Evolutionary conservation across 1,140 invertebrate species (phyloP).

Genomic region (Paracyclopina nana): DNA sequence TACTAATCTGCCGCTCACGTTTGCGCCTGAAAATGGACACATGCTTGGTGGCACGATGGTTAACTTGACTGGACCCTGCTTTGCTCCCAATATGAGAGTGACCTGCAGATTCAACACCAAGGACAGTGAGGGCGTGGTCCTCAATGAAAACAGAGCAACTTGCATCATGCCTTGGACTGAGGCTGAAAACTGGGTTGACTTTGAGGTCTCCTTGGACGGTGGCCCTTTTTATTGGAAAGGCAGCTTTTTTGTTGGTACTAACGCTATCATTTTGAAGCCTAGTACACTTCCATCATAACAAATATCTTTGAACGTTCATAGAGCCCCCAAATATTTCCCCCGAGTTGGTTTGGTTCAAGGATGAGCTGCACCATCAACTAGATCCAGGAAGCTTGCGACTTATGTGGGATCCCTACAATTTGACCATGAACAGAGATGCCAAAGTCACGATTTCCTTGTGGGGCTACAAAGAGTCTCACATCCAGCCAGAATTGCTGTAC

Average conservation of each 20-base stretch:
- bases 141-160: conserved; percentile 46
- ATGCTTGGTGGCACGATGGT: conserved; percentile 87
- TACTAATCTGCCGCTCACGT: conserved; percentile 53
- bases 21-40: conserved; percentile 78
- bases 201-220: conserved; percentile 56
- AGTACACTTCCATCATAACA: background rate
- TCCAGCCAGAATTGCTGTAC: conserved; percentile 40
- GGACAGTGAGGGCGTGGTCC: conserved; percentile 22
- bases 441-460: conserved; percentile 56
- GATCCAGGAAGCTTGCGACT: conserved; percentile 49
- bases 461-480: conserved; percentile 44
- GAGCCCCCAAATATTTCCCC: conserved; percentile 65
- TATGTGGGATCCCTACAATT: conserved; percentile 59
- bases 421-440: conserved; percentile 53
- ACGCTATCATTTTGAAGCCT: conserved; percentile 17
- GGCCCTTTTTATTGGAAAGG: conserved; percentile 73
- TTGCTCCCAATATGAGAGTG: conserved; percentile 45
- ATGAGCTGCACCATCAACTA: conserved; percentile 44
- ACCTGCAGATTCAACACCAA: conserved; percentile 37
- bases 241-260: conserved; percentile 69
- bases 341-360: conserved; percentile 59
- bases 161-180: conserved; percentile 71
- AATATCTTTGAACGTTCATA: conserved; percentile 24
- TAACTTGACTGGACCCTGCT: conserved; percentile 85
- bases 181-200: conserved; percentile 71